Conservation (phyloP, 1,140 invertebrate genomes). For the Penaeus japonicus region DNA sequence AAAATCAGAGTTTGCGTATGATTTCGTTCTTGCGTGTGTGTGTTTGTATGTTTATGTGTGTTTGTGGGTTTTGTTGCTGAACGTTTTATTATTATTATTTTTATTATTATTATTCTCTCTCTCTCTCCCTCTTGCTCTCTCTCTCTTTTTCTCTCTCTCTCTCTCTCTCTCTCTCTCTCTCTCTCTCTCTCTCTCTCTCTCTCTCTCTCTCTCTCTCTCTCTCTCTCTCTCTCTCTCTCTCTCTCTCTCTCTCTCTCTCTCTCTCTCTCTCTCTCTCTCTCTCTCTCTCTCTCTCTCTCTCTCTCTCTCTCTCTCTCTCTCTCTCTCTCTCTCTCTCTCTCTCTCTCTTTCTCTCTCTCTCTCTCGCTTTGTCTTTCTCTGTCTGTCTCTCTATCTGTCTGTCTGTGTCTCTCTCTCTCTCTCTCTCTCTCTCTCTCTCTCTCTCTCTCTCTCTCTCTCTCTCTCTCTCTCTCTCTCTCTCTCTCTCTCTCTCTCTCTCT, state of each 20-base stretch:
- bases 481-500: background rate
- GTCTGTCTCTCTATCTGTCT: background rate
- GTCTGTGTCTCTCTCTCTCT: background rate
- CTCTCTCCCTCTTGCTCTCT: slow-evolving; percentile 1
- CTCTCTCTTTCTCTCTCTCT: background rate
- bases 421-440: background rate
- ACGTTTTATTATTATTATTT: no score
- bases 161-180: slow-evolving; percentile 19
- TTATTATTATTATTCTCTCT: no score
- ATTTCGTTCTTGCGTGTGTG: background rate
- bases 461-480: background rate
- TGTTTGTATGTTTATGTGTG: background rate
- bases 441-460: background rate
- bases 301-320: background rate
- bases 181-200: background rate
- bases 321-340: background rate
- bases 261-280: background rate
- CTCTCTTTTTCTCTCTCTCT: slow-evolving; percentile 29
- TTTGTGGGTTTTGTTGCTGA: no score
- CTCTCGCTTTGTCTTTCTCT: background rate
- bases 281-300: background rate
- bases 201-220: background rate
- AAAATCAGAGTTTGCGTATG: background rate
- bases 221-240: background rate
- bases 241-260: background rate